Conservation (phyloP, 2,888 invertebrate genomes). For the Serrognathus titanus region DNA sequence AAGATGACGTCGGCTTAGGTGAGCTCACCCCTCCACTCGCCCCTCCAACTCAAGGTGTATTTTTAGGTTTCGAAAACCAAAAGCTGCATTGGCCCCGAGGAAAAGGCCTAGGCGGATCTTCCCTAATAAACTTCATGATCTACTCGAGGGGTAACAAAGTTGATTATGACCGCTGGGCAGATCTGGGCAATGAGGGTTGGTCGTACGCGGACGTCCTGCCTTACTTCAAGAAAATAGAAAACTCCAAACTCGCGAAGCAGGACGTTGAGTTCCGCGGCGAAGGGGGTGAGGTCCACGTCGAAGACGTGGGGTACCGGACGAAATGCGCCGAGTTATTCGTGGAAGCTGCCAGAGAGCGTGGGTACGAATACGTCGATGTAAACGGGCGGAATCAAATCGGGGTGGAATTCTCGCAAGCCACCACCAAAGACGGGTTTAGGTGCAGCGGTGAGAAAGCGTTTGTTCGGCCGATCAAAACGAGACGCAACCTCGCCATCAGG, state of each 20-base stretch:
- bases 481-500: conserved; percentile 49
- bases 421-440: conserved; percentile 43
- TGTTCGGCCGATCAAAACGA: conserved; percentile 37
- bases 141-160: conserved; percentile 83
- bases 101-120: conserved; percentile 83
- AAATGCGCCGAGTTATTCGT: conserved; percentile 55
- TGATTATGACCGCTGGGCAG: conserved; percentile 86
- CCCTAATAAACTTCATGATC: conserved; percentile 86
- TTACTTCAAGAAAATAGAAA: conserved; percentile 71
- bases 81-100: conserved; percentile 74
- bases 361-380: conserved; percentile 42
- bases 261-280: conserved; percentile 42
- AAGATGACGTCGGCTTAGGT: conserved; percentile 52
- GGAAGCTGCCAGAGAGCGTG: conserved; percentile 57
- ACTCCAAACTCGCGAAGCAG: conserved; percentile 38
- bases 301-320: conserved; percentile 46
- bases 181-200: conserved; percentile 85
- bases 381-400: conserved; percentile 45
- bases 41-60: neutral
- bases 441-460: conserved; percentile 46
- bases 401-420: conserved; percentile 47
- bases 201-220: conserved; percentile 74
- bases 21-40: conserved; percentile 11
- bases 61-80: conserved; percentile 44
- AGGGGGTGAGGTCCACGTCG: conserved; percentile 45